Base-by-base conservation (phyloP, 2,888 invertebrate genomes). In the Drosophila peninsularis region DNA sequence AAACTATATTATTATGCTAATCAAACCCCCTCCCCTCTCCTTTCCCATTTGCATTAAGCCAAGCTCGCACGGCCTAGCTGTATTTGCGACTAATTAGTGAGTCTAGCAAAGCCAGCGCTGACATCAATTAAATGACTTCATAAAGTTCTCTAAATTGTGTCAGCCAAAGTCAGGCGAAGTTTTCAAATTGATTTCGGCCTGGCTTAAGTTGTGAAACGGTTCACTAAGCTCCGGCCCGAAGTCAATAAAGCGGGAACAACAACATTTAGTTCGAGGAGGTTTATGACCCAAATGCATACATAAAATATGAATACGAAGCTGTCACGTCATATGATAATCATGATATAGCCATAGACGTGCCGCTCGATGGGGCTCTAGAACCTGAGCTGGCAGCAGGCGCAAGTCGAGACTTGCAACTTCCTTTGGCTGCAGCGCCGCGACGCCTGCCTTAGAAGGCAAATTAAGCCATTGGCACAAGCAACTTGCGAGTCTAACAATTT, bases 321-420 rank as follows among this genome's bases (percentile, higher is more conserved):
- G 89, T 90, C 91, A 90, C 89, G 91, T 89, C 90, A 91, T 89
- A 89, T 87, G 90, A 88, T 90, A 90, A 91, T 90, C 90, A 89
- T 82, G 73, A 80, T 80, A 82, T 69, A 49, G 60, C 54, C 44
- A 68, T 50, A 63, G 53, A 55, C 17, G 17, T 0, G 7, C 21
- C 6, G 0, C 27, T 17, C 32, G 41, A 0, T 6, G 41, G 21
- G 19, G 9, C 1, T 19, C 19, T 36, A 2, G 19, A 19, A n/a
- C 9, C 17, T 5, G 37, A 30, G 27, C 27, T 7, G 62, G 55
- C 55, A 13, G 36, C 21, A 55, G 19, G 17, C 10, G 44, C 57
- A 27, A 45, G 27, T 30, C 24, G 44, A 14, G 21, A 24, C 47
- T 5, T 13, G 30, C 47, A 47, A 55, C 34, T 53, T 41, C 24